Percentiles rank a stretch among this genome's conserved stretches.
These are phyloP conservation scores for Pinctada fucata DNA, from an alignment of 2,888 invertebrate genomes.

Conservation along the genomic window DNA sequence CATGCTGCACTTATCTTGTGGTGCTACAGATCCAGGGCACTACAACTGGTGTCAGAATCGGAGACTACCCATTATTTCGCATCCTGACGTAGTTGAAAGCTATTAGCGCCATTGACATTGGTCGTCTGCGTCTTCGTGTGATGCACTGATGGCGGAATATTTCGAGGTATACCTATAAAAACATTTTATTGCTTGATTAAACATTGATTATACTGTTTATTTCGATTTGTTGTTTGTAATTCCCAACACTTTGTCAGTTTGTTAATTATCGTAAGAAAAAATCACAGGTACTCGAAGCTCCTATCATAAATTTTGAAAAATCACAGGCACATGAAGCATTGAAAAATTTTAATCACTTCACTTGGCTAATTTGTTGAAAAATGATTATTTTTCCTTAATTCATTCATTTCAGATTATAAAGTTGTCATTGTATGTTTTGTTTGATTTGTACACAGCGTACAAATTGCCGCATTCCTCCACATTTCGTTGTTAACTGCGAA, in stretches of 20 bases:
- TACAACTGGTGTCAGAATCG: background rate
- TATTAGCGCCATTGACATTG: background rate
- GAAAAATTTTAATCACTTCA: too few species aligned
- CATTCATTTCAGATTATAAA: too few species aligned
- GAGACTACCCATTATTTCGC: background rate
- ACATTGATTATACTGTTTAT: too few species aligned
- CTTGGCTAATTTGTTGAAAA: too few species aligned
- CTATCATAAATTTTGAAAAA: background rate
- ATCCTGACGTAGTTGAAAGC: background rate
- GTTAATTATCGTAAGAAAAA: background rate
- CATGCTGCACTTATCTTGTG: background rate
- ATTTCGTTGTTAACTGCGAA: conserved; percentile 9
- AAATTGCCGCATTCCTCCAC: background rate
- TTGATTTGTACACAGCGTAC: background rate
- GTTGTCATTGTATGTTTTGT: too few species aligned
- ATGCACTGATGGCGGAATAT: background rate
- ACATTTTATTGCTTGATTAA: background rate
- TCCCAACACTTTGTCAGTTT: background rate
- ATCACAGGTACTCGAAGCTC: background rate
- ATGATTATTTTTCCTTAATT: too few species aligned
- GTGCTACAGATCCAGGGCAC: background rate
- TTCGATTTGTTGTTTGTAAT: too few species aligned
- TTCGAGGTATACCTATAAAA: background rate
- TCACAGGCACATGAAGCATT: background rate
- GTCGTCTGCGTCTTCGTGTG: background rate